Evolutionary conservation across 2,797 vertebrate genomes (phyloP).

Genomic region (Phaenicophaeus curvirostris): DNA sequence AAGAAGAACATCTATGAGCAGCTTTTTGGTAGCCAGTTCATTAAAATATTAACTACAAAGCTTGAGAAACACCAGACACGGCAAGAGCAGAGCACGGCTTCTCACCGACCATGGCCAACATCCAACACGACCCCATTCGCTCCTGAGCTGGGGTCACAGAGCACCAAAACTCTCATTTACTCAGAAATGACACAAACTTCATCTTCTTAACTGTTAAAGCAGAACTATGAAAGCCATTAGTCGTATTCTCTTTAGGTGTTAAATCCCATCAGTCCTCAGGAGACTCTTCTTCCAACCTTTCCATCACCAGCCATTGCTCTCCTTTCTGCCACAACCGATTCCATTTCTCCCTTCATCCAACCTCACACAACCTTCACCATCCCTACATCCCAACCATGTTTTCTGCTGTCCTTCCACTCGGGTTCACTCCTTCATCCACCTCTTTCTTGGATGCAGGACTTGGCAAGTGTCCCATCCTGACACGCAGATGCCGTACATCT

Average conservation of each 20-base stretch:
- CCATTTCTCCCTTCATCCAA: neutral
- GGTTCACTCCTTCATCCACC: neutral
- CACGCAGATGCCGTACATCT: accelerated
- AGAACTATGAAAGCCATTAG: neutral
- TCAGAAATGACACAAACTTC: neutral
- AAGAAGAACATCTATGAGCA: neutral
- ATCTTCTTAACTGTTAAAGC: neutral
- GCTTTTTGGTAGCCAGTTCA: neutral
- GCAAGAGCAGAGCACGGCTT: neutral
- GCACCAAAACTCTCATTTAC: neutral
- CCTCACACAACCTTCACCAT: neutral
- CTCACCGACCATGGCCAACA: accelerated
- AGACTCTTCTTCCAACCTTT: neutral
- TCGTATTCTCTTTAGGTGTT: neutral
- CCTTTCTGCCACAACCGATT: neutral
- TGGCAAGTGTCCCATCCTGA: neutral
- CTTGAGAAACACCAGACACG: neutral
- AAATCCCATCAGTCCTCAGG: neutral
- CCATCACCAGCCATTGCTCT: neutral
- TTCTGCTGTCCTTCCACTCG: neutral
- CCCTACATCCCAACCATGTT: too few relatives aligned
- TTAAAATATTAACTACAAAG: neutral
- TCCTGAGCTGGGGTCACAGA: neutral
- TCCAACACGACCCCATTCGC: neutral
- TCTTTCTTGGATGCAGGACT: neutral